A percentile compares a stretch with the other conserved stretches of the same genome.
Conservation (phyloP, 2,113 vertebrate genomes). For the Illadopsis cleaveri region DNA sequence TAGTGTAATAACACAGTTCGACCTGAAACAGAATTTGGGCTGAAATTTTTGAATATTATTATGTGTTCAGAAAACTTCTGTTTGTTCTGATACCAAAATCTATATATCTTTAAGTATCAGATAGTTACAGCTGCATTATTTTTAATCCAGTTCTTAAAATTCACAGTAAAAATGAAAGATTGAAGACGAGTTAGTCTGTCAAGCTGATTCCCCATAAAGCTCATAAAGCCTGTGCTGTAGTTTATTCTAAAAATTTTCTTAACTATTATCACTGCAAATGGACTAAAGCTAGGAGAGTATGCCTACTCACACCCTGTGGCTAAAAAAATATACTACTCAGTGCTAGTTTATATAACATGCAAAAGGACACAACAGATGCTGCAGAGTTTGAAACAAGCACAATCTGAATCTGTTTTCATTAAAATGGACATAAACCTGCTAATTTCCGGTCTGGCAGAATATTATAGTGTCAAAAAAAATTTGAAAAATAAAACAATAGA, state of each 20-base stretch:
- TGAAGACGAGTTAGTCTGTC: background rate
- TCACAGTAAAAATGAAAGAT: background rate
- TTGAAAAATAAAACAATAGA: background rate
- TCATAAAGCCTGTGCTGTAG: background rate
- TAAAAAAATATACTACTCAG: background rate
- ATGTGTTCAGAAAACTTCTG: background rate
- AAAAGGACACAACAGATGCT: constrained; percentile 23
- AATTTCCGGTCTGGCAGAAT: background rate
- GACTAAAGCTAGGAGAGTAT: background rate
- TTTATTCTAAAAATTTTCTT: background rate
- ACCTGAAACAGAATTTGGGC: background rate
- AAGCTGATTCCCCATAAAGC: background rate
- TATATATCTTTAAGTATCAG: background rate
- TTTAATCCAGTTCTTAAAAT: background rate
- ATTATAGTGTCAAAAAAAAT: background rate
- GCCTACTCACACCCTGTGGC: background rate
- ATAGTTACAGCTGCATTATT: background rate
- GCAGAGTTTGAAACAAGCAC: background rate
- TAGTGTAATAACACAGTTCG: background rate
- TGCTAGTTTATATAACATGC: background rate
- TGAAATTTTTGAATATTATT: background rate
- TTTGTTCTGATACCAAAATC: background rate
- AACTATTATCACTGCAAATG: background rate
- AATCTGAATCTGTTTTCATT: background rate
- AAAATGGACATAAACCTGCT: background rate